These are phyloP conservation scores for Alouatta palliata DNA, from an alignment of 2,113 vertebrate genomes.

Conservation along the genomic window DNA sequence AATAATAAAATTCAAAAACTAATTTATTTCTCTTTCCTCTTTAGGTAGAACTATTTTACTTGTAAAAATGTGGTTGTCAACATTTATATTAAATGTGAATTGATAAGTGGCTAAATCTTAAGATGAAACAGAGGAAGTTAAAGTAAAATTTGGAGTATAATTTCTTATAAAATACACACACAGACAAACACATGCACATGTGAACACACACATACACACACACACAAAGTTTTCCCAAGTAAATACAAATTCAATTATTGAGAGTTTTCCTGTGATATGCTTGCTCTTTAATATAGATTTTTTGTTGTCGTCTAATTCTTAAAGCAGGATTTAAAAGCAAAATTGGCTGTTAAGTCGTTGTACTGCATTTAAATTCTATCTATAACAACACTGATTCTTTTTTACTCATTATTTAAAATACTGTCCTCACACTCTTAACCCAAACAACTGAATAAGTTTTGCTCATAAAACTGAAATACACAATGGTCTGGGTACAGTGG, in stretches of 20 bases:
- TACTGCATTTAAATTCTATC: too few species aligned
- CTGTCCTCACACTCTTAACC: not conserved
- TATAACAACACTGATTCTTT: not conserved
- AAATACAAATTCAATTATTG: not conserved
- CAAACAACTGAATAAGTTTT: not conserved
- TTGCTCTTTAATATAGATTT: not conserved
- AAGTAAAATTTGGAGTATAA: not conserved
- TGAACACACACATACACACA: too few species aligned
- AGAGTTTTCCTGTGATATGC: not conserved
- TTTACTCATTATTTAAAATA: not conserved
- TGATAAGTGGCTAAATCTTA: too few species aligned
- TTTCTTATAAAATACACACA: not conserved
- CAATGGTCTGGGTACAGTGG: too few species aligned
- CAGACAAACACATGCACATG: not conserved
- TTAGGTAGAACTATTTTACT: too few species aligned
- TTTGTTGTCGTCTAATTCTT: not conserved
- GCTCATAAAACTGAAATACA: too few species aligned
- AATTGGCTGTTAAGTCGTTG: too few species aligned
- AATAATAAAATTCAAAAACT: too few species aligned
- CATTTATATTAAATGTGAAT: too few species aligned
- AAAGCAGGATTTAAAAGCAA: too few species aligned
- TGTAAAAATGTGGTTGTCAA: too few species aligned
- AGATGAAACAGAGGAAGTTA: not conserved
- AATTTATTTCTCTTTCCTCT: too few species aligned
- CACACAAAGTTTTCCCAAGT: not conserved